A percentile compares a stretch with the other conserved stretches of the same genome.
phyloP scores from a whole-genome alignment of 2,113 vertebrate genomes.

The Nibea albiflora region DNA sequence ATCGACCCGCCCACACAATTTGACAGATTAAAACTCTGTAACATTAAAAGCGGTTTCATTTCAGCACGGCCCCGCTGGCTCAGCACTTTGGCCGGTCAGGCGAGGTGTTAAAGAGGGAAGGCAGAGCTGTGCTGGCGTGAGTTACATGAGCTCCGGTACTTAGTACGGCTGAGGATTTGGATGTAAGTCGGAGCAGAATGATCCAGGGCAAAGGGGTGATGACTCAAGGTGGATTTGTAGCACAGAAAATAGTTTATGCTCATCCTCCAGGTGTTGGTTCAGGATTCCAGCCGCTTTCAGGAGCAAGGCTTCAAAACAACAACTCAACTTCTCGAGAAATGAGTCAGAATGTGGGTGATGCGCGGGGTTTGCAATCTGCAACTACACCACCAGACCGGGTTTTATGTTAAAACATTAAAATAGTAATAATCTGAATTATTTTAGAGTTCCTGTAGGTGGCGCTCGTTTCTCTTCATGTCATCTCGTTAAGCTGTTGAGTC shows the following conservation, averaged over 20 bases:
- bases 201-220: conserved; percentile 54
- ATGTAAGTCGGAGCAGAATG: conserved; percentile 68
- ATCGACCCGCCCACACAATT: conserved; percentile 4
- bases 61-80: conserved; percentile 46
- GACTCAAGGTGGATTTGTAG: conserved; percentile 64
- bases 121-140: conserved; percentile 68
- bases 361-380: too few relatives aligned
- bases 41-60: conserved; percentile 60
- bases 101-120: conserved; percentile 75
- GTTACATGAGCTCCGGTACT: conserved; percentile 73
- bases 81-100: conserved; percentile 53
- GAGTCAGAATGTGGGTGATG: neutral
- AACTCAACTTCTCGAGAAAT: neutral
- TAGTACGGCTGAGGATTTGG: conserved; percentile 71
- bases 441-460: neutral
- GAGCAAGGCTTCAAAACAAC: neutral
- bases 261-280: conserved; percentile 24
- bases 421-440: too few relatives aligned
- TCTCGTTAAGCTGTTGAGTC: too few relatives aligned
- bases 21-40: conserved; percentile 49
- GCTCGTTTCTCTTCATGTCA: neutral
- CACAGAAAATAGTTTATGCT: conserved; percentile 53
- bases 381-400: neutral
- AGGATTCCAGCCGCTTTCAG: neutral
- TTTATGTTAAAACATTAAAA: neutral